These are phyloP conservation scores for Triplophysa siluroides DNA, from an alignment of 2,113 vertebrate genomes.

Conservation along the genomic window DNA sequence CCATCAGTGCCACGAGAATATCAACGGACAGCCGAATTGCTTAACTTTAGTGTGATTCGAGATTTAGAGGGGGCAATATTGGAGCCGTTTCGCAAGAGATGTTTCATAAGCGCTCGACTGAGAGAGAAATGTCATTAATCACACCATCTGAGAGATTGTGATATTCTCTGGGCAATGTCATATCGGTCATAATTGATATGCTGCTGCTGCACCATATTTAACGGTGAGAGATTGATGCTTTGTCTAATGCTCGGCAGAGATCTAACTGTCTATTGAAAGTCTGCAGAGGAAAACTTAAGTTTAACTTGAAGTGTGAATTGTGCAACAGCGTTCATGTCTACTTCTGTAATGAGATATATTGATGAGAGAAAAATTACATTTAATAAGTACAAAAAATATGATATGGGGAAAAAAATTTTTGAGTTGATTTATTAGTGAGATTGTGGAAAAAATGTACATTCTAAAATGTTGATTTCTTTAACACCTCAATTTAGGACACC, in stretches of 20 bases:
- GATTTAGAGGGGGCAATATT: conserved; percentile 3
- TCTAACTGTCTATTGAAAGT: conserved; percentile 39
- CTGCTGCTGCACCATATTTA: conserved; percentile 5
- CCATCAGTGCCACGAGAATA: background rate
- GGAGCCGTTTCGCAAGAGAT: conserved; percentile 9
- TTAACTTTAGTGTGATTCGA: background rate
- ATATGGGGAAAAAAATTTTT: too few species aligned
- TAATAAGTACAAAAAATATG: too few species aligned
- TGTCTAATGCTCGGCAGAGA: background rate
- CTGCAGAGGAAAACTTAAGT: background rate
- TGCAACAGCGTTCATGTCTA: too few species aligned
- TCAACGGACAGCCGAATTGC: conserved; percentile 1
- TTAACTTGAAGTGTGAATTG: too few species aligned
- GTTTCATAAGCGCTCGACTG: conserved; percentile 14
- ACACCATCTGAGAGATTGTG: background rate
- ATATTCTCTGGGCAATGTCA: background rate
- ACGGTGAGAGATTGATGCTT: conserved; percentile 9
- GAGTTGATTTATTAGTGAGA: too few species aligned
- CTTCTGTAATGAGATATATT: too few species aligned
- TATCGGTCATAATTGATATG: conserved; percentile 12
- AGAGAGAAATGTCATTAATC: conserved; percentile 23
- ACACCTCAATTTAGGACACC: too few species aligned
- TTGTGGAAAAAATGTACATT: too few species aligned
- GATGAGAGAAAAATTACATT: background rate
- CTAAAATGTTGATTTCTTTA: too few species aligned